phyloP scores from a whole-genome alignment of 1,140 invertebrate species.

The Nylanderia fulva region DNA sequence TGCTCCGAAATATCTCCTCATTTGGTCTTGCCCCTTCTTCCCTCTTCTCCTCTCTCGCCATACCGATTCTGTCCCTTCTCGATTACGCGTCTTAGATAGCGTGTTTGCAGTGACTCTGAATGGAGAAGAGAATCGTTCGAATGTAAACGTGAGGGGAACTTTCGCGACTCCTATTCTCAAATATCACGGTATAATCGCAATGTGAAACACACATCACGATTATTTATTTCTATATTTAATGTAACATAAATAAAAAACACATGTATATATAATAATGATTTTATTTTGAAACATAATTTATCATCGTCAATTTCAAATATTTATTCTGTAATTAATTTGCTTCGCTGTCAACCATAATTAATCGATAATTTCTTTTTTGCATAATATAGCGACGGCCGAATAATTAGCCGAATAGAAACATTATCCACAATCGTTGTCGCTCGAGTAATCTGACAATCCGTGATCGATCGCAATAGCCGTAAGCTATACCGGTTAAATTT shows the following conservation, averaged over 20 bases:
- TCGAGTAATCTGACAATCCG: slow-evolving; percentile 33
- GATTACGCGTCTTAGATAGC: slow-evolving; percentile 51
- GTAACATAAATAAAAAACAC: not conserved
- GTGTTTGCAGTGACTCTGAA: slow-evolving; percentile 45
- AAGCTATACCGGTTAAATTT: slow-evolving; percentile 59
- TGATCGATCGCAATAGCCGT: slow-evolving; percentile 61
- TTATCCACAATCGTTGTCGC: slow-evolving; percentile 15
- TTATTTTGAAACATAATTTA: not conserved
- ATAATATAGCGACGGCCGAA: not conserved
- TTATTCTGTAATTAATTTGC: not conserved
- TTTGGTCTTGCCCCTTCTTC: not conserved
- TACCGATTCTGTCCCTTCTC: not conserved
- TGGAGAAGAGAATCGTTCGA: slow-evolving; percentile 49
- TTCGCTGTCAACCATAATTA: not conserved
- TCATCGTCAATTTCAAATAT: not conserved
- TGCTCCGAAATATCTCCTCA: slow-evolving; percentile 50
- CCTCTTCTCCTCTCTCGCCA: not conserved
- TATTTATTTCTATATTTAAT: not conserved
- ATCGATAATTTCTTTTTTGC: not conserved
- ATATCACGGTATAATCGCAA: slow-evolving; percentile 1
- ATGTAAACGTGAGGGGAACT: slow-evolving; percentile 51
- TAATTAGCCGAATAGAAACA: not conserved
- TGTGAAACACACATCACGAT: not conserved
- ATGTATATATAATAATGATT: not conserved
- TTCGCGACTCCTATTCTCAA: slow-evolving; percentile 26